Base-by-base conservation (phyloP, 2,888 invertebrate species). In the Octonoba sinensis region DNA sequence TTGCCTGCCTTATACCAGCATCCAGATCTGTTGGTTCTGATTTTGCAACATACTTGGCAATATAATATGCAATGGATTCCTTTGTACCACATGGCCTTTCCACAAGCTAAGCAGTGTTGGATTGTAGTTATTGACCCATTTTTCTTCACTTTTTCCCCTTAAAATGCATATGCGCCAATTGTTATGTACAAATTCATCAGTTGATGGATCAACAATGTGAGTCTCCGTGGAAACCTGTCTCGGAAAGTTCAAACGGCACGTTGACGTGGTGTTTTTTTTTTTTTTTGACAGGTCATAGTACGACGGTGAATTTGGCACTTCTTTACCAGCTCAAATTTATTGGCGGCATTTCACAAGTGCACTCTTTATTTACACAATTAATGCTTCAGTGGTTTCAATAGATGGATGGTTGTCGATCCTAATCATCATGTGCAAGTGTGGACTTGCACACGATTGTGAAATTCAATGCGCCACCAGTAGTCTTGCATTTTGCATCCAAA, bases 401-500 rank as follows among this genome's bases (percentile, higher is more conserved):
- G 15, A 51, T 27, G 65, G 74, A 36, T 54, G 56, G 18, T 51
- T 57, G 54, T 82, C 20, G 54, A 83, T 74, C 74, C 82, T 74
- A 16, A 83, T 47, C 36, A 76, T 51, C 71, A 83, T 75, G 59
- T 83, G 83, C 27, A 82, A 18, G 49, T 83, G 70, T 13, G 69
- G 70, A 81, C 82, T 83, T 62, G 67, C 44, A n/a, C n/a, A 1
- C 64, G 62, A 73, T 74, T 65, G 13, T 56, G 69, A 56, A 82
- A 72, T 83, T 73, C 82, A 6, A 74, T 83, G 18, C 51, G 71
- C 70, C 75, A 76, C 83, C 76, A 83, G 46, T 83, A 82, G 66
- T 83, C 76, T 24, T 44, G n/a, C 15, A 82, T 51, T 24, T 60
- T 15, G 15, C 66, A 72, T 46, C 60, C 13, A 3, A 75, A 36